Evolutionary conservation across 1,140 invertebrate species (phyloP), one percentile per base, ranked within the genome.

Genomic region (Panagrolaimus sp.): DNA sequence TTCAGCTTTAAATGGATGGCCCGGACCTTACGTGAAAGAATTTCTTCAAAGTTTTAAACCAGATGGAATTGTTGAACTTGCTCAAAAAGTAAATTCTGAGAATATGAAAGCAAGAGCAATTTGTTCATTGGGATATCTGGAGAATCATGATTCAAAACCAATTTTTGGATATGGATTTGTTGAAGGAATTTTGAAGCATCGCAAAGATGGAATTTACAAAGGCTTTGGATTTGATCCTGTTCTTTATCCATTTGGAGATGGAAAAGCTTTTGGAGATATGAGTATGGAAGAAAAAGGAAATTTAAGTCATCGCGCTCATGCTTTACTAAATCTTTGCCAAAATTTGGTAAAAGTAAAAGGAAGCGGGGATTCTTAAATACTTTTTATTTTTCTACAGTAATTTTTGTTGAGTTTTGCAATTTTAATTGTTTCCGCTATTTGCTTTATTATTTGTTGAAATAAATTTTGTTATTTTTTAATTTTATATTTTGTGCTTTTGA

Each of bases 11-110:
- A 87, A 89, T 52, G 94, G 93, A 1, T 85, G 98, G 55, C 95
- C 73, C 84, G 88, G 95, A 0, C 94, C 94, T 1, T 98, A 98
- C 76, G 92, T 98, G 21, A 98, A 97, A 94, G 45, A 64, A 8
- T 68, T 55, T 8, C 14, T 58, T 21, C 21, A 58, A 24, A 21
- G 52, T 0, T 58, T 58, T n/a, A n/a, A 14, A 12, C 28, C 21
- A 1, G 28, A 21, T 21, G 52, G 52, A 21, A 58, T 58, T 21
- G 52, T 58, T 21, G 17, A 58, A 0, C 52, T 58, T 17, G 52
- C 17, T 9, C 21, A 58, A 26, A 58, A 58, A 28, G 28, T 58
- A 5, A 28, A 58, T 58, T n/a, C 52, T 12, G 14, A n/a, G 8
- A 21, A 26, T 58, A 21, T 21, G 28, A 58, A 21, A 26, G 52